These are phyloP conservation scores for Sicus ferrugineus DNA, from an alignment of 2,888 invertebrate genomes.

Conservation along the genomic window DNA sequence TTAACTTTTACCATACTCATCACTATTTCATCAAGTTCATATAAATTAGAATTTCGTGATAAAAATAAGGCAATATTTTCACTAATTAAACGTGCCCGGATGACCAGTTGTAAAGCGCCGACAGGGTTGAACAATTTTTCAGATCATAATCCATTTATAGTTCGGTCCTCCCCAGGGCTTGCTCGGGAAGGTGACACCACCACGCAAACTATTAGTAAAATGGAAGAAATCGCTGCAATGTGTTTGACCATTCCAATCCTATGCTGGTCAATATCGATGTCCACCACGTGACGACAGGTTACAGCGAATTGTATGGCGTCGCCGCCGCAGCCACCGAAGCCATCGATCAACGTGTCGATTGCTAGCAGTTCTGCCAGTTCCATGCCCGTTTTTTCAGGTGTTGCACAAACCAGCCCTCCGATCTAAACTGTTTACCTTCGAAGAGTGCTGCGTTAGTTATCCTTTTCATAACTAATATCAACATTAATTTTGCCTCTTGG, in stretches of 20 bases:
- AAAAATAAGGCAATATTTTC: slow-evolving; percentile 84
- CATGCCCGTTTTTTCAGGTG: slow-evolving; percentile 91
- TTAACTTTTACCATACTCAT: no score
- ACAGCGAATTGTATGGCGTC: slow-evolving; percentile 96
- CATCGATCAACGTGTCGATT: slow-evolving; percentile 88
- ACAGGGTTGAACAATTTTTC: slow-evolving; percentile 75
- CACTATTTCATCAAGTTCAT: slow-evolving; percentile 75
- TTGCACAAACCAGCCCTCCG: slow-evolving; percentile 98
- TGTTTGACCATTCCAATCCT: slow-evolving; percentile 90
- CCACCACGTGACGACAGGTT: slow-evolving; percentile 86
- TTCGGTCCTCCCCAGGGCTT: slow-evolving; percentile 99
- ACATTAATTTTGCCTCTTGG: no score
- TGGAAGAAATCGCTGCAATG: slow-evolving; percentile 95
- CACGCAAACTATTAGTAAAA: slow-evolving; percentile 69
- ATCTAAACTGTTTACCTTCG: slow-evolving; percentile 89
- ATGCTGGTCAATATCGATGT: slow-evolving; percentile 92
- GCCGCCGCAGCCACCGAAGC: slow-evolving; percentile 98
- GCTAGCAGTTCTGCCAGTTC: slow-evolving; percentile 87
- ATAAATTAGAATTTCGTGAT: slow-evolving; percentile 84
- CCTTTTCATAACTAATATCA: no score
- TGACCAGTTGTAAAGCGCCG: slow-evolving; percentile 76
- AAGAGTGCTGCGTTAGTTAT: no score
- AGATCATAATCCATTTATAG: slow-evolving; percentile 79
- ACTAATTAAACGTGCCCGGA: slow-evolving; percentile 73
- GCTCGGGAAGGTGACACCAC: slow-evolving; percentile 91